Percentiles rank a stretch among this genome's conserved stretches.
Conservation (phyloP, 30 jellyfish, hydroid and myxozoan species). For the Cassiopea andromeda region DNA sequence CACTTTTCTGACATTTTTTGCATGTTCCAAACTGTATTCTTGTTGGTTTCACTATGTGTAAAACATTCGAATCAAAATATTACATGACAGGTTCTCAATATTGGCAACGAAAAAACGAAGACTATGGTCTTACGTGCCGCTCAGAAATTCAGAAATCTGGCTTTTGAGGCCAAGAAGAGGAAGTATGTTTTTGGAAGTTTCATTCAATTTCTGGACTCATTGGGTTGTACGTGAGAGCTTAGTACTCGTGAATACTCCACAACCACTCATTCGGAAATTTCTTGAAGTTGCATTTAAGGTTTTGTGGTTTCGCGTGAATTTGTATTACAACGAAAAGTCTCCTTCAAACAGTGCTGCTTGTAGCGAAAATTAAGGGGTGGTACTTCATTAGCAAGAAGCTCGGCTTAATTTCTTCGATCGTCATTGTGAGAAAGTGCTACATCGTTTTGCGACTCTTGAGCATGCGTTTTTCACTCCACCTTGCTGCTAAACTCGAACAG, state of each 20-base stretch:
- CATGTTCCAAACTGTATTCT: background rate
- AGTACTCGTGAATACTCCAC: background rate
- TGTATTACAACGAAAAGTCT: too few species aligned
- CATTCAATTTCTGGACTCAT: background rate
- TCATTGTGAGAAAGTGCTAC: too few species aligned
- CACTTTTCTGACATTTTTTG: background rate
- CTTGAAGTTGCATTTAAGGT: background rate
- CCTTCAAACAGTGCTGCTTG: background rate
- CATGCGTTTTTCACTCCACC: too few species aligned
- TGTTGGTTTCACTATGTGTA: background rate
- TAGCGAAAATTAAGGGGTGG: too few species aligned
- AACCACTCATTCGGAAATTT: background rate
- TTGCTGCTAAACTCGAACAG: background rate
- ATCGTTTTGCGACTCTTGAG: too few species aligned
- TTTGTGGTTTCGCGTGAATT: background rate
- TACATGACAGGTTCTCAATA: conserved; percentile 40
- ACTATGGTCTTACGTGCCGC: conserved; percentile 63
- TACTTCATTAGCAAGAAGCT: too few species aligned
- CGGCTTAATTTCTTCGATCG: too few species aligned
- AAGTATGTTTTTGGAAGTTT: conserved; percentile 11
- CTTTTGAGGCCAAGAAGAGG: conserved; percentile 62
- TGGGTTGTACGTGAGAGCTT: background rate
- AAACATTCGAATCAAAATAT: background rate
- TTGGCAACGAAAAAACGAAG: conserved; percentile 53
- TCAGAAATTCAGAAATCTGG: conserved; percentile 60